Percentiles rank a stretch among this genome's conserved stretches.
Conservation (phyloP, 2,888 invertebrate genomes). For the Acronicta aceris region DNA sequence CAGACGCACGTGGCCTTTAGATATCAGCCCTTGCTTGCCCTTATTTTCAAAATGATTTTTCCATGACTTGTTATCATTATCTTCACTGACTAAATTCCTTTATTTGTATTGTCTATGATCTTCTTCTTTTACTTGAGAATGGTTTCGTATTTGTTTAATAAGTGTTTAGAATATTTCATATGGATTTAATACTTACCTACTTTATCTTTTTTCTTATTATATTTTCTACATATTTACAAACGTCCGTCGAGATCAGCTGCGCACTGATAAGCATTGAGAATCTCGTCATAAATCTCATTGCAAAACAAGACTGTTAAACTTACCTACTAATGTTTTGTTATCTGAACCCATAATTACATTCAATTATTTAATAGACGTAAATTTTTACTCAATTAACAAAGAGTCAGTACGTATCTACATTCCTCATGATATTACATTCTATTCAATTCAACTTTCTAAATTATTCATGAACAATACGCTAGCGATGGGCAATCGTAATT, state of each 20-base stretch:
- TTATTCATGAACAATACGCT: conserved; percentile 66
- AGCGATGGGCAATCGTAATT: conserved; percentile 59
- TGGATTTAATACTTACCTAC: too few relatives aligned
- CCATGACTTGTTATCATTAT: conserved; percentile 3
- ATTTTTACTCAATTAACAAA: conserved; percentile 23
- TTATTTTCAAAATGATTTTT: conserved; percentile 32
- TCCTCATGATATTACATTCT: conserved; percentile 46
- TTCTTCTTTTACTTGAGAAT: background rate
- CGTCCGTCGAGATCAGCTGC: too few relatives aligned
- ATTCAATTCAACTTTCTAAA: conserved; percentile 72
- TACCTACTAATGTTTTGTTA: conserved; percentile 2
- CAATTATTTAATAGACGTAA: conserved; percentile 23
- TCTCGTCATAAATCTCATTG: too few relatives aligned
- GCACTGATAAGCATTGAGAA: too few relatives aligned
- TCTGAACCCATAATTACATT: conserved; percentile 8
- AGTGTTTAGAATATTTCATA: too few relatives aligned
- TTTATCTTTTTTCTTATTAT: too few relatives aligned
- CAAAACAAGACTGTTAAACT: background rate
- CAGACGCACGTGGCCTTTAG: conserved; percentile 57
- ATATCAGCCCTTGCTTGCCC: conserved; percentile 58
- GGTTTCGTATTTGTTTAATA: too few relatives aligned
- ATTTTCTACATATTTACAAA: too few relatives aligned
- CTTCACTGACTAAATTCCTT: too few relatives aligned
- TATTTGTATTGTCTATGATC: too few relatives aligned
- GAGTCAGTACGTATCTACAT: conserved; percentile 40